These are phyloP conservation scores for Adelphocoris suturalis DNA, from an alignment of 2,888 invertebrate genomes.

Conservation along the genomic window DNA sequence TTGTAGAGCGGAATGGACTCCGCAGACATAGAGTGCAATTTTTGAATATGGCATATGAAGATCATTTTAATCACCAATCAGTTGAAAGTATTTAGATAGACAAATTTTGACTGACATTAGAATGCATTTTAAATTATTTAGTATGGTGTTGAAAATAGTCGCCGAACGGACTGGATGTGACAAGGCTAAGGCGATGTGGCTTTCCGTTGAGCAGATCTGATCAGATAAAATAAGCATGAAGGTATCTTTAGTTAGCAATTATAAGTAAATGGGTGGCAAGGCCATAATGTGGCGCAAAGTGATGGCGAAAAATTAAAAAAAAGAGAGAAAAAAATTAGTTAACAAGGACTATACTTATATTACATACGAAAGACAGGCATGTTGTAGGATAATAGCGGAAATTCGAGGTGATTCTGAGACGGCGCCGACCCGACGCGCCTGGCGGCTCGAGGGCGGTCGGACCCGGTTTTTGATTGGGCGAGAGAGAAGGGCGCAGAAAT, in stretches of 20 bases:
- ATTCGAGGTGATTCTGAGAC: not conserved
- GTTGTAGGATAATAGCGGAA: conserved; percentile 13
- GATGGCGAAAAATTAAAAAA: not conserved
- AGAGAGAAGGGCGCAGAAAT: conserved; percentile 32
- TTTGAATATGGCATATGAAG: too few species aligned
- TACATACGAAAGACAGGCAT: not conserved
- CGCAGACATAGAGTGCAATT: too few species aligned
- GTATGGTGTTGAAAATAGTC: too few species aligned
- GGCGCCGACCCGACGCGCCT: not conserved
- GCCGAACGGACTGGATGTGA: too few species aligned
- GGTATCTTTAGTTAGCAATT: not conserved
- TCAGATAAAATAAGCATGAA: too few species aligned
- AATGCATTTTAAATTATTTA: too few species aligned
- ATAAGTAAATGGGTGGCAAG: not conserved
- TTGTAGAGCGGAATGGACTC: too few species aligned
- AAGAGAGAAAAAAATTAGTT: not conserved
- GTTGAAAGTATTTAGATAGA: too few species aligned
- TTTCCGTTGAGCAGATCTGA: too few species aligned
- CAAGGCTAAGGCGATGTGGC: too few species aligned
- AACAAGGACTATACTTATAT: not conserved
- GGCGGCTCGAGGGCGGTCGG: not conserved
- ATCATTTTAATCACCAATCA: too few species aligned
- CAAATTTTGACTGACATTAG: too few species aligned
- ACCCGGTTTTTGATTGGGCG: conserved; percentile 37
- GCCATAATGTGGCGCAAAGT: not conserved